Percentiles rank a stretch among this genome's conserved stretches.
Conservation (phyloP, 2,888 invertebrate genomes). For the Athripsodes cinereus region DNA sequence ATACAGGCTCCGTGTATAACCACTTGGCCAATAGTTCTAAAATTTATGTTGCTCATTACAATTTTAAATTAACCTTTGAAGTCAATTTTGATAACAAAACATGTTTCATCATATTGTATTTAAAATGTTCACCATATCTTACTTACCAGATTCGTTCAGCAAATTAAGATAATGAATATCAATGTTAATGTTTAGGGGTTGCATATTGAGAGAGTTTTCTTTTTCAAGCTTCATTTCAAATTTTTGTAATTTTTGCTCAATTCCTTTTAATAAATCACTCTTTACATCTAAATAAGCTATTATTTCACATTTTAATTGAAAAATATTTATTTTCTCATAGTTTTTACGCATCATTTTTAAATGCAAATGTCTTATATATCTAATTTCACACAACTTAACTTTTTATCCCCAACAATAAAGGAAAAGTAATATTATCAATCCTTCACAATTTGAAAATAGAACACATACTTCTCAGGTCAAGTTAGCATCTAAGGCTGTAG, state of each 20-base stretch:
- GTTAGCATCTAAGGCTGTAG: too few species aligned
- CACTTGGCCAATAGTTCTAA: not conserved
- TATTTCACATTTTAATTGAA: slow-evolving; percentile 8
- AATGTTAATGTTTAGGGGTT: slow-evolving; percentile 4
- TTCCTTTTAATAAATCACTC: not conserved
- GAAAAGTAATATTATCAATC: too few species aligned
- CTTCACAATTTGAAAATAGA: too few species aligned
- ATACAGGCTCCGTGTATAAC: slow-evolving; percentile 14
- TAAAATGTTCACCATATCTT: not conserved
- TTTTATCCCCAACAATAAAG: too few species aligned
- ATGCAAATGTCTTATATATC: too few species aligned
- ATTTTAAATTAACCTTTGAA: too few species aligned
- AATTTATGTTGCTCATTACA: not conserved
- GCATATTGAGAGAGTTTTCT: not conserved
- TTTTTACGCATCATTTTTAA: not conserved
- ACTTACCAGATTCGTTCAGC: slow-evolving; percentile 9
- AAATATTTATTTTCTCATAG: not conserved
- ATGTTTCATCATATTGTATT: not conserved
- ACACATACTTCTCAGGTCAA: too few species aligned
- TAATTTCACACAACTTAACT: too few species aligned
- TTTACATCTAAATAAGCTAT: slow-evolving; percentile 10
- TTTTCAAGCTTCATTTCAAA: not conserved
- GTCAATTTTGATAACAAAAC: too few species aligned
- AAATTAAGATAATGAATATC: slow-evolving; percentile 10
- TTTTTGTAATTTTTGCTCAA: not conserved